Conservation (phyloP, 2,113 vertebrate species). For the Melanocharis versteri region DNA sequence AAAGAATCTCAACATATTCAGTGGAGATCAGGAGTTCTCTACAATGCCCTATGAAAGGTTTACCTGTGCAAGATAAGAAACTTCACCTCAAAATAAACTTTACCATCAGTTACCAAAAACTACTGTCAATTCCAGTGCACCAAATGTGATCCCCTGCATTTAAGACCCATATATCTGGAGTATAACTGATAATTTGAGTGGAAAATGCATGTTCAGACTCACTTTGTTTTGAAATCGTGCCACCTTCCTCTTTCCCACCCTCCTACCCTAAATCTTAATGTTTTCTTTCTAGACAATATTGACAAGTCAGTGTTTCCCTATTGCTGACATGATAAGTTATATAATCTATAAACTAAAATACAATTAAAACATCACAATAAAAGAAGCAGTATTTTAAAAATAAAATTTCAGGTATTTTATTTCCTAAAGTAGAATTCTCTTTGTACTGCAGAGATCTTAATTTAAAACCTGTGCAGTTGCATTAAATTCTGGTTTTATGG, state of each 20-base stretch:
- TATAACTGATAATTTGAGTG: background rate
- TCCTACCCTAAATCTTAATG: background rate
- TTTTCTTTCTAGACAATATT: background rate
- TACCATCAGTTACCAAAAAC: background rate
- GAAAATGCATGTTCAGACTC: background rate
- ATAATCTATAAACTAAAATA: background rate
- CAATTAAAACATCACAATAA: background rate
- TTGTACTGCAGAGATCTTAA: background rate
- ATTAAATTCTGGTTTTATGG: background rate
- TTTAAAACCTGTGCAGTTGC: background rate
- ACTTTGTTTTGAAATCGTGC: background rate
- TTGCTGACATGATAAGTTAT: background rate
- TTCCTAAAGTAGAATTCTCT: background rate
- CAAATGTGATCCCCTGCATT: rapidly evolving
- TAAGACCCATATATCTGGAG: background rate
- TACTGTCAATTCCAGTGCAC: background rate
- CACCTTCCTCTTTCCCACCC: background rate
- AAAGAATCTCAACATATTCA: background rate
- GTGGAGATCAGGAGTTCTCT: background rate
- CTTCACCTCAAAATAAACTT: background rate
- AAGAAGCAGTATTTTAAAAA: background rate
- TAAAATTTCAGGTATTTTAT: background rate
- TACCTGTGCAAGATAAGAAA: background rate
- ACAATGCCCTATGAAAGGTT: background rate
- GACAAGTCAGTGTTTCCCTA: background rate